Conservation (phyloP, 2,888 invertebrate genomes). For the Cerastoderma edule region DNA sequence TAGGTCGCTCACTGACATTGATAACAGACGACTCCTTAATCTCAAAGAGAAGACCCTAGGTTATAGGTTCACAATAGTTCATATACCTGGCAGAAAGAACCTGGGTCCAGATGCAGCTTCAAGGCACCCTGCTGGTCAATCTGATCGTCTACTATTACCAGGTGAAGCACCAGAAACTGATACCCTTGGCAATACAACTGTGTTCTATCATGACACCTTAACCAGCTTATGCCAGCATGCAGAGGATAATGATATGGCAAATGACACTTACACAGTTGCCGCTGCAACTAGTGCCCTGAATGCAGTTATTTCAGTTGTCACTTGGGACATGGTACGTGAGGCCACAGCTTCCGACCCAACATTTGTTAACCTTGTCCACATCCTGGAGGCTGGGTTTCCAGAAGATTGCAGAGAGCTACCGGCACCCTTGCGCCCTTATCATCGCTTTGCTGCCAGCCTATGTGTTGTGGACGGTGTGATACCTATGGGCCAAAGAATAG, state of each 20-base stretch:
- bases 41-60: slow-evolving; percentile 49
- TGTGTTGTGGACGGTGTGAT: too few species aligned
- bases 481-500: too few species aligned
- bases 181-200: neutral
- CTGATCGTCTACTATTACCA: slow-evolving; percentile 35
- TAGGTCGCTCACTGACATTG: slow-evolving; percentile 48
- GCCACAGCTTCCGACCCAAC: slow-evolving; percentile 44
- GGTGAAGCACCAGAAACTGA: slow-evolving; percentile 24
- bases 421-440: too few species aligned
- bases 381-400: slow-evolving; percentile 28
- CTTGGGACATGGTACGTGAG: slow-evolving; percentile 47
- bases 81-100: slow-evolving; percentile 36
- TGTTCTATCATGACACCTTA: neutral
- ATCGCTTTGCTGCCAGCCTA: too few species aligned
- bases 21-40: slow-evolving; percentile 48
- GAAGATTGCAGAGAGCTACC: too few species aligned
- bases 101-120: slow-evolving; percentile 46
- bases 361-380: slow-evolving; percentile 20
- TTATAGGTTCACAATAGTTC: slow-evolving; percentile 45
- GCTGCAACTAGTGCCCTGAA: slow-evolving; percentile 34
- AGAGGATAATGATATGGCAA: slow-evolving; percentile 16
- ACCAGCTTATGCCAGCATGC: slow-evolving; percentile 1
- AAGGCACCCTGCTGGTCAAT: slow-evolving; percentile 31
- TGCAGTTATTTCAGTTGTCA: slow-evolving; percentile 30
- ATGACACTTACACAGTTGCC: slow-evolving; percentile 39